Evolutionary conservation across 37 sponge, comb jelly and placozoan genomes (phyloP), one percentile per base, ranked within the genome.

Genomic region (Aplysina aerophoba): DNA sequence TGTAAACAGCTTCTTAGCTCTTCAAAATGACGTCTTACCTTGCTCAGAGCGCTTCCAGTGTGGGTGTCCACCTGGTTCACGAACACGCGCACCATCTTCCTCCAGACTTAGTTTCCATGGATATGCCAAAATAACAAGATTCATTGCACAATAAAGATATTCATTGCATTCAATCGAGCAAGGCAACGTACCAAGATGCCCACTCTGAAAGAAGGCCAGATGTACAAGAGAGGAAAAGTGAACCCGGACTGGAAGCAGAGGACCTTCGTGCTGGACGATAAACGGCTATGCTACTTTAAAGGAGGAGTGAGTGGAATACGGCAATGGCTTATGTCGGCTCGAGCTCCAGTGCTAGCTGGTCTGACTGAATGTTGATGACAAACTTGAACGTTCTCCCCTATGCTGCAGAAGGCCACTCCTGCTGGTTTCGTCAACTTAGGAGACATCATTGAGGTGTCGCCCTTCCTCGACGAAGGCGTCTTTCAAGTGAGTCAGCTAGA

Each of bases 181-280:
- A 38, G 74, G 38, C 31, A 41, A 5, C 38, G 39, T 12, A 73
- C 0, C 56, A 73, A 15, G 22, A 55, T 73, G 33, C 15, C 36
- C 22, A 95, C 95, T 56, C 55, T 92, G 54, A 95, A 95, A 40
- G 95, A 95, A 62, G 95, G 95, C 28, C 22, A 69, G 14, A 79
- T 91, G 58, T 92, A 75, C 87, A 95, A 95, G 81, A 81, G 89
- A 85, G 95, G 95, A 38, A 90, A 88, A 81, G 82, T 95, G 53
- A 95, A 95, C 77, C 92, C 88, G 35, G 95, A 95, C 24, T 95
- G 92, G 91, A 87, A 89, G 79, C 88, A 85, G 71, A 89, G 95
- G 66, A 77, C 79, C 53, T 95, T 95, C 80, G 73, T 95, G 34
- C 85, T 95, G 56, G 90, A 92, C 80, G 83, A 81, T 28, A 92